phyloP scores from a whole-genome alignment of 2,797 vertebrate genomes.

The Onychomys arenicola region DNA sequence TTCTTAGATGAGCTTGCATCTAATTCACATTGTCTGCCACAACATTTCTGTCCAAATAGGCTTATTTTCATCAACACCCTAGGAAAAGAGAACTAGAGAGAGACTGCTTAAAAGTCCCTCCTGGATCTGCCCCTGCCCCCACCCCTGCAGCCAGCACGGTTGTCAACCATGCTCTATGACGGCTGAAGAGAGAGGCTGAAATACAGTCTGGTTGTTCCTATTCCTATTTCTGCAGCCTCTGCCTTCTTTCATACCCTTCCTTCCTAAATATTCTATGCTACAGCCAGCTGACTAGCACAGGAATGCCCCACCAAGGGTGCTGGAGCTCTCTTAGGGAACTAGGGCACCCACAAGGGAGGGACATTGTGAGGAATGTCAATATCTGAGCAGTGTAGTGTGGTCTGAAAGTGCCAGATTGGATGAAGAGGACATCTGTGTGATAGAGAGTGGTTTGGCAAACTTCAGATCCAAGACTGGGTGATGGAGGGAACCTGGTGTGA shows the following conservation, averaged over 20 bases:
- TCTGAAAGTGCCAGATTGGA: background rate
- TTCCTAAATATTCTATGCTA: background rate
- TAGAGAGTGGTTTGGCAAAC: background rate
- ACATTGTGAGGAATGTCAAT: background rate
- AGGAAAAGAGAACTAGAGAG: background rate
- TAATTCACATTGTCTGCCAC: background rate
- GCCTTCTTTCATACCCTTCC: background rate
- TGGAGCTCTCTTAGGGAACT: background rate
- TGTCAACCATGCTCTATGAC: background rate
- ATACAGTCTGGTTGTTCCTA: background rate
- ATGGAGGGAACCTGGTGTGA: background rate
- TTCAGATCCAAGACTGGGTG: background rate
- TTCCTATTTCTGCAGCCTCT: background rate
- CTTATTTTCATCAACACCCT: constrained; percentile 31
- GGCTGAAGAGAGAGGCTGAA: background rate
- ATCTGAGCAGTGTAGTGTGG: no score
- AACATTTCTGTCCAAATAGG: constrained; percentile 15
- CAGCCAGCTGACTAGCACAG: background rate
- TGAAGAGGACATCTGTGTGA: background rate
- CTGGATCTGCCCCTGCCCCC: background rate
- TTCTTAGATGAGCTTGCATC: background rate
- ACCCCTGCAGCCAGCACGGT: rapidly evolving
- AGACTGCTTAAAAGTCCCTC: background rate
- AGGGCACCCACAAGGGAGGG: background rate
- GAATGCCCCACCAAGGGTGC: background rate